Conservation (phyloP, 92 coral and sea anemone genomes). For the Paragorgia papillata region DNA sequence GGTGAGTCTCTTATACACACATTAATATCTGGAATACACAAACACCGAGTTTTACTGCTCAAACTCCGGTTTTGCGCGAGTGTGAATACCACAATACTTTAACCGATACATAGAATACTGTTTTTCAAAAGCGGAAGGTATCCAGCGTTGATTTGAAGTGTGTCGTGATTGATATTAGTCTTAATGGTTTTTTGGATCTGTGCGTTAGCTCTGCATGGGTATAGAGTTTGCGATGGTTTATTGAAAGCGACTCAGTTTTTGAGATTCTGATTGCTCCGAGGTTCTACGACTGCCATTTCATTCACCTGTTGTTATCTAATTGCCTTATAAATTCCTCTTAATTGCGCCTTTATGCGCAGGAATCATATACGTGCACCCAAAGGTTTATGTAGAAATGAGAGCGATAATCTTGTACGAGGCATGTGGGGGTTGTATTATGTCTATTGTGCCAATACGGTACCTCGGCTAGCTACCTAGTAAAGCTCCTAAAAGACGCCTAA, state of each 20-base stretch:
- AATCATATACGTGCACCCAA: background rate
- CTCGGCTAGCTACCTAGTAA: background rate
- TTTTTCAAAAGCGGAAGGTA: too few relatives aligned
- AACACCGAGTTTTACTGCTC: background rate
- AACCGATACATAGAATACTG: too few relatives aligned
- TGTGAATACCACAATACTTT: too few relatives aligned
- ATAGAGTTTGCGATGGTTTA: too few relatives aligned
- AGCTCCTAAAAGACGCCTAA: background rate
- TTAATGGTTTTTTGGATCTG: background rate
- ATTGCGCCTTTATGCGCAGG: conserved; percentile 12
- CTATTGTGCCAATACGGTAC: background rate
- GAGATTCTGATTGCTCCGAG: too few relatives aligned
- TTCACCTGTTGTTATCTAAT: background rate
- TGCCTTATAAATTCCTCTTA: conserved; percentile 11
- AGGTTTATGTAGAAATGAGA: too few relatives aligned
- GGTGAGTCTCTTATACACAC: conserved; percentile 16
- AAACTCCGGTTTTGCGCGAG: background rate
- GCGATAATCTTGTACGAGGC: background rate
- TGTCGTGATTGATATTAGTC: background rate
- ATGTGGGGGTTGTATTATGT: background rate
- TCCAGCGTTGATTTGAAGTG: too few relatives aligned
- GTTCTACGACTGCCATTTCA: background rate
- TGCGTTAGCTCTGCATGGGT: too few relatives aligned
- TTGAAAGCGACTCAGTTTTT: too few relatives aligned
- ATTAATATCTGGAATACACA: background rate